phyloP scores from a whole-genome alignment of 2,113 vertebrate species.

The Lampris incognitus region DNA sequence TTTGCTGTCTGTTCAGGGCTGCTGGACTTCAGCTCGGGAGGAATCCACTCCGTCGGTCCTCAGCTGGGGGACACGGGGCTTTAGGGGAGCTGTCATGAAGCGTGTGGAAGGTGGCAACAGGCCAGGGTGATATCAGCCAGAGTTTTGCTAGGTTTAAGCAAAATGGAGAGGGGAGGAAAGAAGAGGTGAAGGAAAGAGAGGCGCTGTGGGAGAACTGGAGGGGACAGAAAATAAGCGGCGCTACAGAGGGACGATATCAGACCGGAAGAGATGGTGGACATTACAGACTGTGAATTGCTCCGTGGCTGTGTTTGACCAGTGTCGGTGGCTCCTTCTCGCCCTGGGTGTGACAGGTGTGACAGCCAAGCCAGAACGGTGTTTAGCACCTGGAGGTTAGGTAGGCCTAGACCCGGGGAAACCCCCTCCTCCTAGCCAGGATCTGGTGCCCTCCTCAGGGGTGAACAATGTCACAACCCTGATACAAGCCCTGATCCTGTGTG shows the following conservation, averaged over 20 bases:
- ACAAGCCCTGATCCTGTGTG: conserved; percentile 43
- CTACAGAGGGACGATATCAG: too few relatives aligned
- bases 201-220: neutral
- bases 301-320: conserved; percentile 18
- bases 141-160: neutral
- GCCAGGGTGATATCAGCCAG: conserved; percentile 38
- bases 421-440: conserved; percentile 58
- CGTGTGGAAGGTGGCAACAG: conserved; percentile 41
- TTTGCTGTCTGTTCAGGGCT: conserved; percentile 58
- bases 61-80: conserved; percentile 48
- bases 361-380: conserved; percentile 52
- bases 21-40: conserved; percentile 68
- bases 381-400: conserved; percentile 66
- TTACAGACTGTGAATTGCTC: neutral
- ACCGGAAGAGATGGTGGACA: too few relatives aligned
- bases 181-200: conserved; percentile 3
- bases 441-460: conserved; percentile 60
- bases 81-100: conserved; percentile 51
- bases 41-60: conserved; percentile 61
- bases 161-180: neutral
- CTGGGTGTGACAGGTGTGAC: conserved; percentile 63
- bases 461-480: conserved; percentile 44
- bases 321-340: conserved; percentile 19
- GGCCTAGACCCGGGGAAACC: conserved; percentile 47
- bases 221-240: too few relatives aligned